Conservation (phyloP, 2,113 vertebrate genomes). For the Panurus biarmicus region DNA sequence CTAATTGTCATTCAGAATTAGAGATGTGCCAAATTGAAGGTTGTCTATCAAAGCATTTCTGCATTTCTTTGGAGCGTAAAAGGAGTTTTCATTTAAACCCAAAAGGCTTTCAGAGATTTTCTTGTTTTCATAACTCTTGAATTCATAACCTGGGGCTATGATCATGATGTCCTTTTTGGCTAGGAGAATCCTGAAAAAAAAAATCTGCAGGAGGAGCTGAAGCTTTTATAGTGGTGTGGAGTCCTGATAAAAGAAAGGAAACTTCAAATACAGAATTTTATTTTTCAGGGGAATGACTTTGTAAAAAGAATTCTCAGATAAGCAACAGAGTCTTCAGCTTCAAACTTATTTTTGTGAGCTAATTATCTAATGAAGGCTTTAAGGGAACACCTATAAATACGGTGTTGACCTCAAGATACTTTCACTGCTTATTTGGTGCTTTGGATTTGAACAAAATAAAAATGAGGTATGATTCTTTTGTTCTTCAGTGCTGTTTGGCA, state of each 20-base stretch:
- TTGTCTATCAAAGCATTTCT: background rate
- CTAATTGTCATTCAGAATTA: background rate
- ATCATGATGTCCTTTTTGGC: background rate
- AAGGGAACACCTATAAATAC: background rate
- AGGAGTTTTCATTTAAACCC: conserved; percentile 3
- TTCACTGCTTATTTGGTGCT: background rate
- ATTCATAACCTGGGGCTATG: background rate
- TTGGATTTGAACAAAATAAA: background rate
- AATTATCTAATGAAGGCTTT: background rate
- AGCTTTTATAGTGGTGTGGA: background rate
- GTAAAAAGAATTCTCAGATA: background rate
- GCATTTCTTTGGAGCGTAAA: background rate
- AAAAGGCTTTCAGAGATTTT: background rate
- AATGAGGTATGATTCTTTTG: background rate
- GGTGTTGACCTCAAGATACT: background rate
- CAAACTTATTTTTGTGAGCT: background rate
- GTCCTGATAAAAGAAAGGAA: background rate
- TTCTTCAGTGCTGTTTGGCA: background rate
- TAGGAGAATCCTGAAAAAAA: background rate
- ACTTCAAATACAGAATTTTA: background rate
- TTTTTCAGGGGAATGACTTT: background rate
- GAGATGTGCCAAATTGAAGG: background rate
- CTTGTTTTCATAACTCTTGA: background rate
- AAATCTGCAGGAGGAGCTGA: background rate
- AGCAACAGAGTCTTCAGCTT: background rate